These are phyloP conservation scores for Cromileptes altivelis DNA, from an alignment of 2,113 vertebrate species.

Conservation along the genomic window DNA sequence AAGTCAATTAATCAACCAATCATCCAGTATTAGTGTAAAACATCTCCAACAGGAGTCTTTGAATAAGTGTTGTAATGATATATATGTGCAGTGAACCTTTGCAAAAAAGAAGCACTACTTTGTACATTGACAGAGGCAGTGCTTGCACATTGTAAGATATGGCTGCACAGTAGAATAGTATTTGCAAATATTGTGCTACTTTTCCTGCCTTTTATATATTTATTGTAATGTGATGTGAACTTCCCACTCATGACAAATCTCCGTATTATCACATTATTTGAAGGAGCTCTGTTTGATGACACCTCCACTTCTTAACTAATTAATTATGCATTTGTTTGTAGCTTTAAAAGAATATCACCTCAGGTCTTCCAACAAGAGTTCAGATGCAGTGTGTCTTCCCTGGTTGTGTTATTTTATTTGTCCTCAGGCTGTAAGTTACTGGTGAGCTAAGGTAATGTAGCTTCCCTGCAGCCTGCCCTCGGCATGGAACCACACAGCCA, in stretches of 20 bases:
- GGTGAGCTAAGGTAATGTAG: constrained; percentile 18
- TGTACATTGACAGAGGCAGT: neutral
- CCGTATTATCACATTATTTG: neutral
- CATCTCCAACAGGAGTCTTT: neutral
- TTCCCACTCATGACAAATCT: neutral
- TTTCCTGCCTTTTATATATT: neutral
- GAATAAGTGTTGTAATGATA: neutral
- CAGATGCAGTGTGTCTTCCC: neutral
- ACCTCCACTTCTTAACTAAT: neutral
- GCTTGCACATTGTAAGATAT: neutral
- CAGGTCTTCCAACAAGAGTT: too few relatives aligned
- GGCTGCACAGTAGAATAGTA: neutral
- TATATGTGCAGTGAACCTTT: neutral
- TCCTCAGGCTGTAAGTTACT: constrained; percentile 43
- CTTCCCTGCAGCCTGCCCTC: constrained; percentile 51
- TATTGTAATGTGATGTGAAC: neutral
- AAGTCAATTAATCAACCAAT: neutral
- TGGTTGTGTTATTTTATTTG: constrained; percentile 34
- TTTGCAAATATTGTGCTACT: neutral
- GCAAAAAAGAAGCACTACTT: neutral
- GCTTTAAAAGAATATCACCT: neutral
- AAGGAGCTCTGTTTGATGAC: neutral
- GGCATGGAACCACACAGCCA: constrained; percentile 27
- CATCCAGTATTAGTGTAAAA: neutral
- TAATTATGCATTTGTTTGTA: neutral